Evolutionary conservation across 2,797 vertebrate genomes (phyloP).

Genomic region (Pelobates cultripes): DNA sequence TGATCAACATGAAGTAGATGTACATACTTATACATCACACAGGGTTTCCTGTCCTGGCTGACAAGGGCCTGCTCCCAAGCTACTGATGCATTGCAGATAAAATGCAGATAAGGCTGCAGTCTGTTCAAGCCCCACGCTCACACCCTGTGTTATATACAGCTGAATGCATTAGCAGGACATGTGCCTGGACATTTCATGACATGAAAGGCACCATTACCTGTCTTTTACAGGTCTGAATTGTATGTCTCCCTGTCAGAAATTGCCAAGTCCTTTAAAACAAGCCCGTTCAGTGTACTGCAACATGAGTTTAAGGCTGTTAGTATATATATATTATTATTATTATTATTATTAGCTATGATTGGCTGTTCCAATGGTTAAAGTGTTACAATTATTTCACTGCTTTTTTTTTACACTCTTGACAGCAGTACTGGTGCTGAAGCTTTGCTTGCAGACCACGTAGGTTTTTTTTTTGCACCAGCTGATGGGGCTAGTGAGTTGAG

Average conservation of each 20-base stretch:
- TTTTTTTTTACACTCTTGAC: neutral
- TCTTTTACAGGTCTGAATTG: neutral
- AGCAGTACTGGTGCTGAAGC: neutral
- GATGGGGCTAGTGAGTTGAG: conserved; percentile 21
- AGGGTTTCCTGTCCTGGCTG: conserved; percentile 19
- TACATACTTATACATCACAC: neutral
- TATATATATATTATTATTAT: no score
- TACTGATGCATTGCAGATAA: conserved; percentile 56
- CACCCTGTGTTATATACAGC: conserved; percentile 24
- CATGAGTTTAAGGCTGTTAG: no score
- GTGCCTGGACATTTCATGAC: neutral
- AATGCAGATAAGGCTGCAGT: conserved; percentile 53
- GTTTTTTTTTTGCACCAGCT: neutral
- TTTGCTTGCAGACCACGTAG: neutral
- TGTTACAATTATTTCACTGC: no score
- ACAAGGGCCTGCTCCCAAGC: conserved; percentile 31
- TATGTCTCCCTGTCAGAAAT: no score
- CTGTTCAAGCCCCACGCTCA: conserved; percentile 30
- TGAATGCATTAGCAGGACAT: conserved; percentile 1
- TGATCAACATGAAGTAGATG: neutral
- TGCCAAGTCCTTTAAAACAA: no score
- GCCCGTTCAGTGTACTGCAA: no score
- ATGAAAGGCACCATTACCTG: neutral
- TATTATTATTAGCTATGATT: no score
- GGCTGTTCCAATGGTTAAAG: no score